Percentiles rank a stretch among this genome's conserved stretches.
phyloP scores from a whole-genome alignment of 1,140 invertebrate genomes.

The Oscheius sp. region DNA sequence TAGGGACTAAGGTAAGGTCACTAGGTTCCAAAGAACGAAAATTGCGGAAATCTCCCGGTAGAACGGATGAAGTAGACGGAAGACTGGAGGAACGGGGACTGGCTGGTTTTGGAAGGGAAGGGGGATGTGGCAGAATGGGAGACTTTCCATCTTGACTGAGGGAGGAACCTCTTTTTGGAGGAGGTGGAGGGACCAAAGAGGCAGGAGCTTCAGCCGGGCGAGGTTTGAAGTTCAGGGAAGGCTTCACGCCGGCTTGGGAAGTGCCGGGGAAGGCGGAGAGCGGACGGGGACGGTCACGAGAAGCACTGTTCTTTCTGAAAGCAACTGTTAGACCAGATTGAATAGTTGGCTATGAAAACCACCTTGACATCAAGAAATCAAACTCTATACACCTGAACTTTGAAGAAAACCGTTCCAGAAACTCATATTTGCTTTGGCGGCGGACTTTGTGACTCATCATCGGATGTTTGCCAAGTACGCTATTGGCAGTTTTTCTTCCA shows the following conservation, averaged over 20 bases:
- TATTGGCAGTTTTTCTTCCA: no score
- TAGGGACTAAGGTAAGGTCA: not conserved
- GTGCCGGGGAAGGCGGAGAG: not conserved
- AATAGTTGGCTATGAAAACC: no score
- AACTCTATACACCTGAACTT: no score
- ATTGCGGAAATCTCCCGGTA: not conserved
- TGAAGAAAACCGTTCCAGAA: no score
- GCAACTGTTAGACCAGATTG: no score
- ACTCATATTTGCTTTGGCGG: no score
- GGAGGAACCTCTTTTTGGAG: not conserved
- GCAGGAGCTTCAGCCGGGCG: not conserved
- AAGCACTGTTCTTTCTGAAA: not conserved
- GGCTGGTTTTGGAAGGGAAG: not conserved
- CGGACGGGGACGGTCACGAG: not conserved
- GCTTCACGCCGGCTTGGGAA: not conserved
- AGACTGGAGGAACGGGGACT: not conserved
- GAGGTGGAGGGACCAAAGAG: not conserved
- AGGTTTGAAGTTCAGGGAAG: not conserved
- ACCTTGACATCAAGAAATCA: no score
- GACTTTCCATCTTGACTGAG: not conserved
- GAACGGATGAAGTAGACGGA: not conserved
- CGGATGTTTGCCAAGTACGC: no score
- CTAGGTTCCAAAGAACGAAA: not conserved
- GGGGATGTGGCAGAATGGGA: not conserved
- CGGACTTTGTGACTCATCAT: no score